Percentiles rank a stretch among this genome's conserved stretches.
phyloP scores from a whole-genome alignment of 2,888 invertebrate genomes.

The Coelopa pilipes region DNA sequence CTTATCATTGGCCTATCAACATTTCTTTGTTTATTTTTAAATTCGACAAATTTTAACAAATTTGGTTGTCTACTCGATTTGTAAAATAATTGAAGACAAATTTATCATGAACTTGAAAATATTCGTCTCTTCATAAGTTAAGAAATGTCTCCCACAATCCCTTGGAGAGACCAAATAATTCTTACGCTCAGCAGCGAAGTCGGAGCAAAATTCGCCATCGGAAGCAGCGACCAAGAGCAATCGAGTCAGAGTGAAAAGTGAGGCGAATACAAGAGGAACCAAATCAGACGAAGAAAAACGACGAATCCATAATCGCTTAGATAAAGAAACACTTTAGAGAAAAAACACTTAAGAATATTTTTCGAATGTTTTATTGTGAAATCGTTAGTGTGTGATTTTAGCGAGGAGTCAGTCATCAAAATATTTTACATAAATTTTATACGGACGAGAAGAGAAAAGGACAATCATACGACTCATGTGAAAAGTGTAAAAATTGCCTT shows the following conservation, averaged over 20 bases:
- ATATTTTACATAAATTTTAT: background rate
- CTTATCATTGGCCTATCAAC: no score
- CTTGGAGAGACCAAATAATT: background rate
- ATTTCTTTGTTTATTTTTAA: no score
- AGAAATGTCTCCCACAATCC: no score
- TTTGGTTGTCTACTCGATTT: no score
- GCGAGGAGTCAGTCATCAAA: no score
- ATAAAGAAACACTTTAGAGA: background rate
- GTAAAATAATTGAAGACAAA: no score
- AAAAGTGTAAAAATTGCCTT: background rate
- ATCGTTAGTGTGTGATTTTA: background rate
- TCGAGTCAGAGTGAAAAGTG: slow-evolving; percentile 33
- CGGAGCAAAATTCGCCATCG: slow-evolving; percentile 1
- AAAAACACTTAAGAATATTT: background rate
- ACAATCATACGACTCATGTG: slow-evolving; percentile 10
- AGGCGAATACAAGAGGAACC: slow-evolving; percentile 19
- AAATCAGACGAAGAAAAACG: no score
- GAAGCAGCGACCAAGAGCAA: slow-evolving; percentile 12
- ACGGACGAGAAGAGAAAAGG: background rate
- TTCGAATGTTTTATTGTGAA: slow-evolving; percentile 4
- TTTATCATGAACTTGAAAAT: no score
- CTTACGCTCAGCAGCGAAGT: background rate
- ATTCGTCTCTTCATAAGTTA: no score
- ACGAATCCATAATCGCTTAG: no score
- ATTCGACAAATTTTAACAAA: no score